Conservation (phyloP, 2,113 vertebrate species). For the Ranitomeya variabilis region DNA sequence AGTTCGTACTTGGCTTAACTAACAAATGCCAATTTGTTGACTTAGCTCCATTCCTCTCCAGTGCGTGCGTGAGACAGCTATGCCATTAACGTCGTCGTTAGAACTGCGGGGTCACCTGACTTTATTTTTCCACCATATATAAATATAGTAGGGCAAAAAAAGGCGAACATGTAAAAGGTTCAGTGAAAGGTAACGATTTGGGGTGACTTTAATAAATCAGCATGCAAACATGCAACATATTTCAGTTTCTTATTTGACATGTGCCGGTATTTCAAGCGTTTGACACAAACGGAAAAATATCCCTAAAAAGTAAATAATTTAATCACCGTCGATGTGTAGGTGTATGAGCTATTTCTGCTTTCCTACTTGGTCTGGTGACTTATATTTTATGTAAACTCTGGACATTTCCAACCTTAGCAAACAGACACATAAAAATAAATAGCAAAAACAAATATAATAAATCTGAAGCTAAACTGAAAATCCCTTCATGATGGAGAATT, state of each 20-base stretch:
- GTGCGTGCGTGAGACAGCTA: conserved; percentile 67
- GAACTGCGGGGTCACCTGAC: conserved; percentile 31
- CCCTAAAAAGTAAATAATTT: background rate
- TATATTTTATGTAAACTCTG: background rate
- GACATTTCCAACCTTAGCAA: background rate
- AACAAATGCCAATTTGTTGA: conserved; percentile 77
- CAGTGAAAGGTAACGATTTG: conserved; percentile 57
- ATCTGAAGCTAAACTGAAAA: background rate
- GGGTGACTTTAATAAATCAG: conserved; percentile 43
- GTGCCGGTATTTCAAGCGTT: conserved; percentile 18
- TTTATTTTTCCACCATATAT: conserved; percentile 60
- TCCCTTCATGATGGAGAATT: background rate
- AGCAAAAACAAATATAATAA: background rate
- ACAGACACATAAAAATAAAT: background rate
- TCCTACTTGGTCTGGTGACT: background rate
- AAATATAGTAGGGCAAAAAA: conserved; percentile 34
- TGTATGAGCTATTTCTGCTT: background rate
- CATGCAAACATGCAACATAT: conserved; percentile 40
- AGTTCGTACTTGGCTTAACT: conserved; percentile 75
- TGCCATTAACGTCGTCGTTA: conserved; percentile 59
- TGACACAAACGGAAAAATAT: background rate
- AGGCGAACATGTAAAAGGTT: conserved; percentile 44
- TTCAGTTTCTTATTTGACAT: conserved; percentile 6
- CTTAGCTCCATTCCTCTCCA: conserved; percentile 68
- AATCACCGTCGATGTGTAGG: background rate